Evolutionary conservation across 2,797 vertebrate species (phyloP).

Genomic region (Cheirogaleus major): DNA sequence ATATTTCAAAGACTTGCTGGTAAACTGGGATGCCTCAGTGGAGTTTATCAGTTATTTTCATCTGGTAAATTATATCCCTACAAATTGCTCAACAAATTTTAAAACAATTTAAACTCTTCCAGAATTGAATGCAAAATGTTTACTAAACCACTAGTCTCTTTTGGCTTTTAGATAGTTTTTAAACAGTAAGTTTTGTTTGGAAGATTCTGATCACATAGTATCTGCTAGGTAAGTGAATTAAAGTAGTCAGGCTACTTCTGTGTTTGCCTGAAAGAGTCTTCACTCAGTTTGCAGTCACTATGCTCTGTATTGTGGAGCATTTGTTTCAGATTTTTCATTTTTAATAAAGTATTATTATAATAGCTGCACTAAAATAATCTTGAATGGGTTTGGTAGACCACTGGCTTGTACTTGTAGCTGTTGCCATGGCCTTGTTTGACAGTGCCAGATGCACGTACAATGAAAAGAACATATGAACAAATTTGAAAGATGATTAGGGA

Average conservation of each 20-base stretch:
- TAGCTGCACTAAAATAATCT: conserved; percentile 17
- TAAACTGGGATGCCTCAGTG: conserved; percentile 5
- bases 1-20: conserved; percentile 30
- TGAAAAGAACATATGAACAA: neutral
- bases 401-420: neutral
- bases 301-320: neutral
- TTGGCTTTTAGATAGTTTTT: conserved; percentile 57
- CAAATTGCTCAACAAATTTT: conserved; percentile 28
- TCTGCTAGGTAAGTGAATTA: conserved; percentile 3
- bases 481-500: neutral
- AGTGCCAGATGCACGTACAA: neutral
- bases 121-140: conserved; percentile 45
- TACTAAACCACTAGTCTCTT: conserved; percentile 5
- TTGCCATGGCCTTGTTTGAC: neutral
- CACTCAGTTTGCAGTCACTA: neutral
- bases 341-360: conserved; percentile 5
- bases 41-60: conserved; percentile 45
- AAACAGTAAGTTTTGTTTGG: neutral
- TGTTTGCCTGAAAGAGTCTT: neutral
- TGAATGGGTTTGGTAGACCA: neutral
- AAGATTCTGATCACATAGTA: conserved; percentile 4
- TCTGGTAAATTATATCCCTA: conserved; percentile 33
- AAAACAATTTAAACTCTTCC: conserved; percentile 35
- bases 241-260: neutral
- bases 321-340: conserved; percentile 44